Base-by-base conservation (phyloP, 2,888 invertebrate species). In the Cephalotes varians region DNA sequence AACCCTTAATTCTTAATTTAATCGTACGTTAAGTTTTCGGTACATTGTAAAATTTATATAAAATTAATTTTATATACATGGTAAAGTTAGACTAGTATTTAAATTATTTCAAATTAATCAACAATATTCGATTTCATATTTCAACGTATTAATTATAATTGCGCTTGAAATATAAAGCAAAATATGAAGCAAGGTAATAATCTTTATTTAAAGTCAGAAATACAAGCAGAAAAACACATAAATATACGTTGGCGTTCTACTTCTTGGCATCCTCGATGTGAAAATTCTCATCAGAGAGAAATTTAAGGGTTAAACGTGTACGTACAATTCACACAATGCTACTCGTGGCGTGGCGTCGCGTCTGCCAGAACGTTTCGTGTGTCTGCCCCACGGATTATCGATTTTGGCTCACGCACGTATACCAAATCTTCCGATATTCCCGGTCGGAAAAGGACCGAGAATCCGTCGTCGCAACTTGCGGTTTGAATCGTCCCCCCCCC, bases 361-460 rank as follows among this genome's bases (percentile, higher is more conserved):
- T 82, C 49, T 71, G 81, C 71, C 82, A 62, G 85, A 85, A 76
- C 65, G 69, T 88, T 85, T 90, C 90, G 82, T 83, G 77, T 73
- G 85, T 86, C 83, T 73, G 65, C 76, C 80, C 51, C 73, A 47
- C 81, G 83, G 54, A 84, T 90, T 90, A 90, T 90, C 88, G 90
- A 90, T 90, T 90, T 85, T 86, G 90, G 85, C 87, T 89, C 81
- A 69, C 72, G 54, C 56, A 72, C 83, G 37, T 67, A 64, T 60
- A 51, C 49, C 84, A 85, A 90, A 82, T 90, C 90, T 85, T 88
- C 71, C 87, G 72, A 34, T 62, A 40, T 83, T 64, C 82, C 87
- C 83, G 82, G 81, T 83, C 71, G 88, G 25, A 56, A 54, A 88
- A 86, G 87, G 90, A 90, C 60, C 90, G 49, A 64, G 73, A 40